phyloP scores from a whole-genome alignment of 2,113 vertebrate genomes.

The Pituophis catenifer region DNA sequence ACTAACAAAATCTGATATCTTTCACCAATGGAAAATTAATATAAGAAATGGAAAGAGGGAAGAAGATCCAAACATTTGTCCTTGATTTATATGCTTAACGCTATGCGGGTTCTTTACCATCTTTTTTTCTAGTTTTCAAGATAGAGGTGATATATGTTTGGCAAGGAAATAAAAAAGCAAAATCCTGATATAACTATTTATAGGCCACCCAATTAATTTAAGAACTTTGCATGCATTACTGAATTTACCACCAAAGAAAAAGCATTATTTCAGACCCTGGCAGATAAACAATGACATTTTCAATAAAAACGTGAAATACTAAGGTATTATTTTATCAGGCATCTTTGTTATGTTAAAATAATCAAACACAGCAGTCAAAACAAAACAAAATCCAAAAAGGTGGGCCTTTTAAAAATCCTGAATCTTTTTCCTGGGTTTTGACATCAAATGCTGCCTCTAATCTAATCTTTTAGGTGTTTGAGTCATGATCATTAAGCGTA shows the following conservation, averaged over 20 bases:
- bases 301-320: neutral
- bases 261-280: neutral
- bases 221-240: constrained; percentile 62
- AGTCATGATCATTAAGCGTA: constrained; percentile 67
- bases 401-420: constrained; percentile 44
- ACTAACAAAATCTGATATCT: neutral
- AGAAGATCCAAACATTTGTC: constrained; percentile 47
- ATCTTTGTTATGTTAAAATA: constrained; percentile 14
- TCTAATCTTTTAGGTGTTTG: constrained; percentile 65
- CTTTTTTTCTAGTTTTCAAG: constrained; percentile 57
- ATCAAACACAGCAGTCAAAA: constrained; percentile 16
- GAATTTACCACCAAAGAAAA: constrained; percentile 59
- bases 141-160: constrained; percentile 60
- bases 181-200: constrained; percentile 68
- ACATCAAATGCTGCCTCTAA: constrained; percentile 69
- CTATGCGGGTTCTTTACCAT: constrained; percentile 44
- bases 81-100: constrained; percentile 45
- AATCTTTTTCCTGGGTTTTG: constrained; percentile 64
- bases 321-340: constrained; percentile 16
- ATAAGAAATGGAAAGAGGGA: neutral
- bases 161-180: constrained; percentile 65
- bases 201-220: constrained; percentile 65
- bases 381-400: constrained; percentile 44
- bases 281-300: constrained; percentile 26
- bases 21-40: constrained; percentile 2